Evolutionary conservation across 1,140 invertebrate genomes (phyloP).

Genomic region (Rhagoletis zephyria): DNA sequence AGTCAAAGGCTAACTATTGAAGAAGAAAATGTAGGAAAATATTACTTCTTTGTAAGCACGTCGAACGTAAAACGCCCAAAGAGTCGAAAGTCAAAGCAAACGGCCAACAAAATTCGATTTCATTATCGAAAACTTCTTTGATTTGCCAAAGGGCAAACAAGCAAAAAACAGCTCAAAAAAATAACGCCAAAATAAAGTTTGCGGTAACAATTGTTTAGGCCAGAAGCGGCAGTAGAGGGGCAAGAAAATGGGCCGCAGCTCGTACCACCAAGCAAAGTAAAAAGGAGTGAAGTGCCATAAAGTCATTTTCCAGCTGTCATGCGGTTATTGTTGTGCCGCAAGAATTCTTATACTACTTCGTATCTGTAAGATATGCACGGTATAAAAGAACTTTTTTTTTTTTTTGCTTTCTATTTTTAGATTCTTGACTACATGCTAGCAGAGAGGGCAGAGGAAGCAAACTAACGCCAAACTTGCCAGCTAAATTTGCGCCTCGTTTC

Average conservation of each 20-base stretch:
- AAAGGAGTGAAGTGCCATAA: constrained; percentile 6
- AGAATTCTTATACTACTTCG: not conserved
- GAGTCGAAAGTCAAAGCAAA: not conserved
- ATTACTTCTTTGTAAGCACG: not conserved
- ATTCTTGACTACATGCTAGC: constrained; percentile 36
- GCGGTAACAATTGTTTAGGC: constrained; percentile 1
- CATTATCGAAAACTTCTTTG: constrained; percentile 44
- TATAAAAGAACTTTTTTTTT: constrained; percentile 11
- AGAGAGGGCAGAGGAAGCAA: not conserved
- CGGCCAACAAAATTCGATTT: constrained; percentile 40
- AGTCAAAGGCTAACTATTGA: no score
- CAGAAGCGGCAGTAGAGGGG: no score
- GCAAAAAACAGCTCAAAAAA: no score
- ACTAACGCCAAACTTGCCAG: constrained; percentile 2
- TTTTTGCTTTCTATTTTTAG: no score
- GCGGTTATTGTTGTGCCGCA: not conserved
- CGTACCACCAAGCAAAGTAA: no score
- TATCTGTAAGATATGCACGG: not conserved
- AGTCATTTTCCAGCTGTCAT: constrained; percentile 44
- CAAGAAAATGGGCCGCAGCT: no score
- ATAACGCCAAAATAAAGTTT: constrained; percentile 9
- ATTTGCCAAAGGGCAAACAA: constrained; percentile 45
- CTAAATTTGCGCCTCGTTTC: constrained; percentile 46
- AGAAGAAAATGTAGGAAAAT: no score
- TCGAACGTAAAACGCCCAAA: constrained; percentile 5